These are phyloP conservation scores for Ivindomyrus marchei DNA, from an alignment of 2,113 vertebrate genomes.

Conservation along the genomic window DNA sequence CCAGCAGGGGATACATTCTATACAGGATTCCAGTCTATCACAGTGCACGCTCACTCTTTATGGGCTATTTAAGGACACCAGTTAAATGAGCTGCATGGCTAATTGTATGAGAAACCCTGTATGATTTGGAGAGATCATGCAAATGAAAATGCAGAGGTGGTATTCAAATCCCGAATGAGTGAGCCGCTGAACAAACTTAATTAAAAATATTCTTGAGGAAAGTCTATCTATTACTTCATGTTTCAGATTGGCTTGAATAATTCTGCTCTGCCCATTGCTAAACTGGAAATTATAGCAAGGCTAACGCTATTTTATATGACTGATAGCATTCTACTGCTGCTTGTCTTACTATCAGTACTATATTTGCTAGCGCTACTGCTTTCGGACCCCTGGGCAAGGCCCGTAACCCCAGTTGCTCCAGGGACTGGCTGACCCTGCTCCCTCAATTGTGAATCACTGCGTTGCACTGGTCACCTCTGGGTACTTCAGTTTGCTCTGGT, in stretches of 20 bases:
- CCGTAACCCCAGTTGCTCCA: neutral
- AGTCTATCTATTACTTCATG: neutral
- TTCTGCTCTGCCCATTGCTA: neutral
- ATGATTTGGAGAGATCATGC: neutral
- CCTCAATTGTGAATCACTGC: neutral
- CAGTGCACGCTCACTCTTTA: neutral
- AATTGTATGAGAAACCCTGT: neutral
- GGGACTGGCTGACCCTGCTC: neutral
- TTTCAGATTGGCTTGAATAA: neutral
- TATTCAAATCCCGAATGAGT: neutral
- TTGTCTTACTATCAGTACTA: neutral
- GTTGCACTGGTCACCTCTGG: neutral
- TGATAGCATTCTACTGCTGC: neutral
- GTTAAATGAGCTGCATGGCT: neutral
- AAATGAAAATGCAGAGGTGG: neutral
- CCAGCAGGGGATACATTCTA: neutral
- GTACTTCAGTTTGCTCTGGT: neutral
- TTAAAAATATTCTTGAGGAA: neutral
- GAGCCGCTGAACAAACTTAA: neutral
- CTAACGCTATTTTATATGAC: neutral
- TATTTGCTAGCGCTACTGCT: neutral
- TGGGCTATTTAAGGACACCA: neutral
- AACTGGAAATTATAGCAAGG: neutral
- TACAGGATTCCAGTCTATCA: neutral
- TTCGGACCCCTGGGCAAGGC: neutral